A percentile compares a stretch with the other conserved stretches of the same genome.
These are phyloP conservation scores for Camelus dromedarius DNA, from an alignment of 2,113 vertebrate species.

Conservation along the genomic window DNA sequence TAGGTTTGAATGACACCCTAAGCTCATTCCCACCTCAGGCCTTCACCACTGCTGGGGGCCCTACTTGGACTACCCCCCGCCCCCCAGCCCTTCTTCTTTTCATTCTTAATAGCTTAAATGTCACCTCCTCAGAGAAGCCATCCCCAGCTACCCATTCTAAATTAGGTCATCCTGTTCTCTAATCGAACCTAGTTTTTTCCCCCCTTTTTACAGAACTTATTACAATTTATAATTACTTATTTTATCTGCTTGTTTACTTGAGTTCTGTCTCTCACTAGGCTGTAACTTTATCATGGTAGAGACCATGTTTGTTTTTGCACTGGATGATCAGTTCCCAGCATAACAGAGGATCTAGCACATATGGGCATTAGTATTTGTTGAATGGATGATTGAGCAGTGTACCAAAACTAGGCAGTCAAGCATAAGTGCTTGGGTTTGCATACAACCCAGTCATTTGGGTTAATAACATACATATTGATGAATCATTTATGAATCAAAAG, in stretches of 20 bases:
- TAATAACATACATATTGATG: background rate
- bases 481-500: slow-evolving; percentile 39
- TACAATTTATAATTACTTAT: slow-evolving; percentile 41
- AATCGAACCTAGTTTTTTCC: background rate
- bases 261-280: background rate
- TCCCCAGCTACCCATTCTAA: background rate
- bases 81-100: background rate
- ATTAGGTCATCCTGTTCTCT: background rate
- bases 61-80: background rate
- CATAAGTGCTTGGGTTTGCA: background rate
- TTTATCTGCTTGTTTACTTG: slow-evolving; percentile 51
- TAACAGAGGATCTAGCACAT: background rate
- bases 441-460: background rate
- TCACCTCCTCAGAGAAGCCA: slow-evolving; percentile 17
- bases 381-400: background rate
- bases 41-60: background rate
- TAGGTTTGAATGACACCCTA: background rate
- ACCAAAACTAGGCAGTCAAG: background rate
- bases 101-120: slow-evolving; percentile 1
- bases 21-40: background rate
- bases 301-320: background rate
- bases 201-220: background rate
- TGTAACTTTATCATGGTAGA: background rate
- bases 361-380: background rate
- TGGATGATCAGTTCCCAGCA: background rate